Base-by-base conservation (phyloP, 1,140 invertebrate species). In the Megalopta genalis region DNA sequence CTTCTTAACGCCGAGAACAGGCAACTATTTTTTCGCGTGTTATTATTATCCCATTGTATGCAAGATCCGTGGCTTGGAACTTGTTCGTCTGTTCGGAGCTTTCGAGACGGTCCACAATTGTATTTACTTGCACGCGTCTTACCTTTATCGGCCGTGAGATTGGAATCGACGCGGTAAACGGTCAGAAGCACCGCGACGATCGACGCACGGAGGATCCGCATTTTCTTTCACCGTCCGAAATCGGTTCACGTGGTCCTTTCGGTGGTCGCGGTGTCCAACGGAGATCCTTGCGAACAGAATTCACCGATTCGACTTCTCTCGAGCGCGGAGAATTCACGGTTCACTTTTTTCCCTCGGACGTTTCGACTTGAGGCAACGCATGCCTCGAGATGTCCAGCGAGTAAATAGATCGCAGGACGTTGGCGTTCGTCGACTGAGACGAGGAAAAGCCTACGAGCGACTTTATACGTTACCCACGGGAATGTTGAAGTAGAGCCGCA, bases 401-500 rank as follows among this genome's bases (percentile, higher is more conserved):
- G 76, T 63, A 62, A 63, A 32, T 77, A 75, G 84, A 74, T 79
- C 79, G 86, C 85, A 80, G 86, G 85, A 86, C 80, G 75, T 77
- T 77, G 75, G 79, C 81, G 84, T 86, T 79, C 81, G 81, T 80
- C 76, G 84, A 92, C 91, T 92, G 90, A 81, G 84, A 86, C 86
- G 82, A 77, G 88, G 88, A 92, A 88, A 89, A 88, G 86, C 80
- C 82, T 75, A 81, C 81, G 67, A 79, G 81, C 82, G 90, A 88
- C 91, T 93, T 93, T 93, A 93, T 93, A 93, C 89, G 81, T 91
- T 91, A 92, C 92, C 92, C 91, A 93, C 91, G 87, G 23, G 27
- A 67, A 25, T 23, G 57, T 64, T 68, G 21, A 54, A 37, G 65
- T 60, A 60, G 14, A 68, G 52, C 18, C 18, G 21, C 9, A 8